Evolutionary conservation across 2,888 invertebrate species (phyloP).

Genomic region (Chloromyia formosa): DNA sequence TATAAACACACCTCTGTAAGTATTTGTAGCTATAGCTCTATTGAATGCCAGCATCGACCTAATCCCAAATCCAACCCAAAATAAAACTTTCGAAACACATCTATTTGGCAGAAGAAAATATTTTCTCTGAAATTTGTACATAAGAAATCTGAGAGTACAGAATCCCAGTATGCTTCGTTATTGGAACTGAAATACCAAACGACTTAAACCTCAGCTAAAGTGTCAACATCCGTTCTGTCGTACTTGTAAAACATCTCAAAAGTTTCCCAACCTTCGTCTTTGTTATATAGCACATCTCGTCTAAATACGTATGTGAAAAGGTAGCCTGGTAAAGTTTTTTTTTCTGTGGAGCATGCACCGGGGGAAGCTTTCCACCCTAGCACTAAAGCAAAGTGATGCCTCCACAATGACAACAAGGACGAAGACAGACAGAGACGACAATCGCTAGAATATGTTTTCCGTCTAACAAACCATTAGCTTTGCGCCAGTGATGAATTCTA

Average conservation of each 20-base stretch:
- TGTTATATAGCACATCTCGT: slow-evolving; percentile 1
- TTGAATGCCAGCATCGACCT: too few relatives aligned
- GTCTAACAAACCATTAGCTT: slow-evolving; percentile 36
- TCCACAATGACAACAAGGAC: slow-evolving; percentile 10
- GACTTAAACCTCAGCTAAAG: slow-evolving; percentile 29
- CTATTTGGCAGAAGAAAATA: not conserved
- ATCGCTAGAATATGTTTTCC: slow-evolving; percentile 31
- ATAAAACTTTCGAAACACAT: not conserved
- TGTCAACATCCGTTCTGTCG: slow-evolving; percentile 40
- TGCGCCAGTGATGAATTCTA: slow-evolving; percentile 16
- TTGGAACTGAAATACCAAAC: slow-evolving; percentile 22
- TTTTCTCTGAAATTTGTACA: slow-evolving; percentile 6
- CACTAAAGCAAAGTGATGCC: not conserved
- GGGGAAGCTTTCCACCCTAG: not conserved
- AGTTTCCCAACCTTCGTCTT: slow-evolving; percentile 34
- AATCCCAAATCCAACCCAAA: too few relatives aligned
- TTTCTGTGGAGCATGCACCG: not conserved
- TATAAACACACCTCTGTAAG: too few relatives aligned
- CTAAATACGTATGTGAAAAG: not conserved
- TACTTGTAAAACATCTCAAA: slow-evolving; percentile 38
- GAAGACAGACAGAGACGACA: slow-evolving; percentile 15
- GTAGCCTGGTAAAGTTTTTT: not conserved
- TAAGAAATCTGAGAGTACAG: slow-evolving; percentile 3
- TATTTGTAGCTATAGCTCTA: too few relatives aligned
- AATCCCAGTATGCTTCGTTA: not conserved